Conservation (phyloP, 64 coral and sea anemone genomes). For the Dendrophyllia cribrosa region DNA sequence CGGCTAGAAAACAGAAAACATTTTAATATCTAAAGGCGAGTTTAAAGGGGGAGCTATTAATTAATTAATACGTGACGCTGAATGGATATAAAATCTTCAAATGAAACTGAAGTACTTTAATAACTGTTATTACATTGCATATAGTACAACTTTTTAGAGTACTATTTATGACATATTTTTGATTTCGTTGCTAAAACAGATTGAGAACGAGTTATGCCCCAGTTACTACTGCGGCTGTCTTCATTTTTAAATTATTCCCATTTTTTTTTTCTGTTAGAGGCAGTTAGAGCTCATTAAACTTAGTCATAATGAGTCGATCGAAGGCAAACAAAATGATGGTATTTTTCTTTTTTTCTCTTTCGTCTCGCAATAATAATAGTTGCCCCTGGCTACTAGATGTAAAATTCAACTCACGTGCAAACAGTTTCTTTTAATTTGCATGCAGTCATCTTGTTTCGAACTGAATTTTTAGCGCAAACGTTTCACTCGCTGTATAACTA, state of each 20-base stretch:
- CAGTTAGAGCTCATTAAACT: slow-evolving; percentile 7
- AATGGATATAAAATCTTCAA: not conserved
- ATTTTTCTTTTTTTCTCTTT: not conserved
- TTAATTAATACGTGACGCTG: not conserved
- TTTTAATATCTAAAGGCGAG: not conserved
- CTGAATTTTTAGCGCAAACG: too few relatives aligned
- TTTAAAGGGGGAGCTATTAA: not conserved
- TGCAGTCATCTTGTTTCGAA: too few relatives aligned
- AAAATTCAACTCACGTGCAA: too few relatives aligned
- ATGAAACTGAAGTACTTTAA: not conserved
- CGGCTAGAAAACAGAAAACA: not conserved
- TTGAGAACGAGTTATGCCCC: not conserved
- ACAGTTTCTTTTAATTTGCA: too few relatives aligned
- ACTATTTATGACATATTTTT: not conserved
- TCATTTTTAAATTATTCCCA: not conserved
- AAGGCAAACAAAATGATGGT: slow-evolving; percentile 3
- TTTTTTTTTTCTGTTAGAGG: not conserved
- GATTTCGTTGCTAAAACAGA: not conserved
- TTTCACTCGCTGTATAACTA: too few relatives aligned
- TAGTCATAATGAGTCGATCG: not conserved
- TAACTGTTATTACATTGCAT: too few relatives aligned
- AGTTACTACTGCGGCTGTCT: not conserved
- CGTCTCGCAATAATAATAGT: not conserved
- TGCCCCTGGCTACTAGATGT: not conserved
- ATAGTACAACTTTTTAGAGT: not conserved